These are phyloP conservation scores for Balaeniceps rex DNA, from an alignment of 2,113 vertebrate species.

Conservation along the genomic window DNA sequence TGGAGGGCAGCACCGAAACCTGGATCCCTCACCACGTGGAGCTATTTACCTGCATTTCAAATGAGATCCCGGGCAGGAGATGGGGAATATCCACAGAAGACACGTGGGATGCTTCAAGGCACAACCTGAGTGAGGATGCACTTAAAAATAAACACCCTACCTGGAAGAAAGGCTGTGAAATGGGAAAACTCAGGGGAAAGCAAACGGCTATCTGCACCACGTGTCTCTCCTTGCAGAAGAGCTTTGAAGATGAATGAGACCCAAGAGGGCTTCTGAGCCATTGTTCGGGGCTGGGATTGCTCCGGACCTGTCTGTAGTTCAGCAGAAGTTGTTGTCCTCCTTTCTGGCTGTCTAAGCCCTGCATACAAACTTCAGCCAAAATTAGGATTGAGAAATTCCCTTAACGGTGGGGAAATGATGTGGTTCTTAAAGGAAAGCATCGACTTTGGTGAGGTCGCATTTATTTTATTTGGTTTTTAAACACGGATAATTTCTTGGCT, in stretches of 20 bases:
- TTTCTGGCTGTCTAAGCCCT: not conserved
- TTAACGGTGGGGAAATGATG: fast-evolving
- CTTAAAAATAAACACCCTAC: not conserved
- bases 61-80: not conserved
- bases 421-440: fast-evolving
- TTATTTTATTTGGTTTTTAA: not conserved
- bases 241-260: fast-evolving
- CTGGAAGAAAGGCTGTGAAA: not conserved
- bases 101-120: not conserved
- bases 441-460: fast-evolving
- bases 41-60: not conserved
- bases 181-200: not conserved
- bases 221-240: not conserved
- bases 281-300: not conserved
- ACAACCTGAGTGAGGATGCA: not conserved
- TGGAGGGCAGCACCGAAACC: not conserved
- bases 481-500: not conserved
- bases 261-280: not conserved
- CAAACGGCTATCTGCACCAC: not conserved
- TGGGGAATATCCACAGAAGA: not conserved
- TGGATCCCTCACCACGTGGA: not conserved
- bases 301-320: not conserved
- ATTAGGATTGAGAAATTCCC: not conserved
- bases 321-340: not conserved
- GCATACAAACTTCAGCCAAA: not conserved